Evolutionary conservation across 1,140 invertebrate genomes (phyloP).

Genomic region (Vanessa atalanta): DNA sequence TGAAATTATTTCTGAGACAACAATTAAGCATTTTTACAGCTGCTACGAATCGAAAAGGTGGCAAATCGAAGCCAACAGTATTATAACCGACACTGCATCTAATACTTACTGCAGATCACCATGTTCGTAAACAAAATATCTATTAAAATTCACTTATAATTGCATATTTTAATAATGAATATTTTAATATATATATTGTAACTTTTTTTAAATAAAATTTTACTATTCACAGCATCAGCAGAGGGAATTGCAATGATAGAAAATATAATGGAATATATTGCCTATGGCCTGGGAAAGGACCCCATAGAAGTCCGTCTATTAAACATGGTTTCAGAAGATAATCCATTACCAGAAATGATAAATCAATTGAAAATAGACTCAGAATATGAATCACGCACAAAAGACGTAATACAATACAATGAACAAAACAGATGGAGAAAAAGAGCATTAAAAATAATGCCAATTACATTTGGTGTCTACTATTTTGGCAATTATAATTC

Average conservation of each 20-base stretch:
- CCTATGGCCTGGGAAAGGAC: slow-evolving; percentile 84
- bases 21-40: slow-evolving; percentile 74
- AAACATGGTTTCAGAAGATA: slow-evolving; percentile 81
- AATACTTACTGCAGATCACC: slow-evolving; percentile 85
- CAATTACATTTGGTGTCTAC: slow-evolving; percentile 83
- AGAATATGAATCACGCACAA: slow-evolving; percentile 82
- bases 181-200: too few species aligned
- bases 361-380: slow-evolving; percentile 82
- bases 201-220: background rate
- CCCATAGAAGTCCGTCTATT: slow-evolving; percentile 84
- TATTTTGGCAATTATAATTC: slow-evolving; percentile 83
- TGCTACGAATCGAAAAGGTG: slow-evolving; percentile 83
- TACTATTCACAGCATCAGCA: slow-evolving; percentile 80
- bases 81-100: slow-evolving; percentile 83
- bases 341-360: slow-evolving; percentile 81
- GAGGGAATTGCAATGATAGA: slow-evolving; percentile 87
- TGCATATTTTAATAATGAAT: slow-evolving; percentile 9
- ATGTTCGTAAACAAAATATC: slow-evolving; percentile 62
- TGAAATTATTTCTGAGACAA: slow-evolving; percentile 74
- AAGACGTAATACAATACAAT: slow-evolving; percentile 84
- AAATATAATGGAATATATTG: slow-evolving; percentile 92
- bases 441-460: slow-evolving; percentile 82
- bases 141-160: background rate
- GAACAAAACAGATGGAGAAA: slow-evolving; percentile 89
- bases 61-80: slow-evolving; percentile 81